A percentile compares a stretch with the other conserved stretches of the same genome.
Evolutionary conservation across 2,113 vertebrate species (phyloP).

Genomic region (Cromileptes altivelis): DNA sequence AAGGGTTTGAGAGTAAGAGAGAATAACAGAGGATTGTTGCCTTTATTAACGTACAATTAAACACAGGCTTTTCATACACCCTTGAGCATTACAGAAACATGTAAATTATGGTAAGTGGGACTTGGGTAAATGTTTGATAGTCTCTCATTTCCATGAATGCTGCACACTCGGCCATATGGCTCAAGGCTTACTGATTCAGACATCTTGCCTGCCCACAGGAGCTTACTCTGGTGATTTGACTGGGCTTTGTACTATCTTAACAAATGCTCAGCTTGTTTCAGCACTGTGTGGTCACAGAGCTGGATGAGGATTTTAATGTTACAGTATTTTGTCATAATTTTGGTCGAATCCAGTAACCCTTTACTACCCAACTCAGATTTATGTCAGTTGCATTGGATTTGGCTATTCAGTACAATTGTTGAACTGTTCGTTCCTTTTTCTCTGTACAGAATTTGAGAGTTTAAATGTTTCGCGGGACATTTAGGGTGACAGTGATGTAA

Average conservation of each 20-base stretch:
- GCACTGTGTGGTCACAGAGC: neutral
- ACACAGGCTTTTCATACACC: conserved; percentile 8
- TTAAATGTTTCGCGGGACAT: no score
- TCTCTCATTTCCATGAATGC: conserved; percentile 30
- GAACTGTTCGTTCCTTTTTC: no score
- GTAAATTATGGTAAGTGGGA: conserved; percentile 33
- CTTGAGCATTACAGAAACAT: conserved; percentile 36
- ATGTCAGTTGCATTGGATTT: no score
- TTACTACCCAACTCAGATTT: no score
- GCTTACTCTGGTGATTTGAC: conserved; percentile 12
- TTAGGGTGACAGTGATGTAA: no score
- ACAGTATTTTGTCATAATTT: neutral
- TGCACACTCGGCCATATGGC: conserved; percentile 20
- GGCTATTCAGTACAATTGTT: no score
- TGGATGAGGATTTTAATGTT: neutral
- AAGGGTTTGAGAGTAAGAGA: conserved; percentile 7
- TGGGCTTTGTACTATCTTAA: neutral
- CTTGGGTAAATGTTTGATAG: conserved; percentile 51
- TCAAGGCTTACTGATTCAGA: conserved; percentile 19
- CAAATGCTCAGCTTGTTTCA: neutral
- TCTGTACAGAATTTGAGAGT: no score
- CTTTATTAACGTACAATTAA: conserved; percentile 52
- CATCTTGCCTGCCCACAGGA: conserved; percentile 13
- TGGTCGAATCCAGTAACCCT: neutral
- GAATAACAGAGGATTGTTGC: conserved; percentile 11